Conservation (phyloP, 1,140 invertebrate species). For the Brachionus plicatilis region DNA sequence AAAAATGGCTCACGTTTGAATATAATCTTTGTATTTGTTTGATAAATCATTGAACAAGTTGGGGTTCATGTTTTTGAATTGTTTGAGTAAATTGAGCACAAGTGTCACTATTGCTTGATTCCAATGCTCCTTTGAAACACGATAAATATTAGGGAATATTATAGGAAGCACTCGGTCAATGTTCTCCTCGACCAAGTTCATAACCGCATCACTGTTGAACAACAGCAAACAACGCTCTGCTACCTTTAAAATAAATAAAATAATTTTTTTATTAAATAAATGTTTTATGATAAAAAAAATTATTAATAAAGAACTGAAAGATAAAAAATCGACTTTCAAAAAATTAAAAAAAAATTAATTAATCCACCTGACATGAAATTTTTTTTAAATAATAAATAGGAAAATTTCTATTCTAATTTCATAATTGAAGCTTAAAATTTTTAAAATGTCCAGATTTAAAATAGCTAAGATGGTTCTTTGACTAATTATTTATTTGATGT, state of each 20-base stretch:
- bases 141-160: constrained; percentile 90
- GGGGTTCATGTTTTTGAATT: constrained; percentile 28
- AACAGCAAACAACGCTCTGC: constrained; percentile 60
- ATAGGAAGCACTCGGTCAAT: constrained; percentile 60
- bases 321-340: too few relatives aligned
- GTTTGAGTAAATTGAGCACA: constrained; percentile 39
- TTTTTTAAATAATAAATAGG: too few relatives aligned
- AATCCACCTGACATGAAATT: too few relatives aligned
- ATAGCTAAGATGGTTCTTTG: too few relatives aligned
- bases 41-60: constrained; percentile 38
- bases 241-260: constrained; percentile 44
- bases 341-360: too few relatives aligned
- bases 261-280: neutral
- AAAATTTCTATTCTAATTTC: too few relatives aligned
- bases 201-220: constrained; percentile 62
- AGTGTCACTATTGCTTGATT: constrained; percentile 66
- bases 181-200: constrained; percentile 60
- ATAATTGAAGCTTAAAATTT: too few relatives aligned
- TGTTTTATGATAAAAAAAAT: neutral
- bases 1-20: neutral
- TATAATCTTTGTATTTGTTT: constrained; percentile 36
- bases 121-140: constrained; percentile 96
- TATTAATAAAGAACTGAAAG: neutral
- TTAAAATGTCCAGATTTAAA: too few relatives aligned
- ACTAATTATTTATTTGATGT: too few relatives aligned